phyloP scores from a whole-genome alignment of 30 jellyfish, hydroid and myxozoan genomes.

The Euphysa ruthae region DNA sequence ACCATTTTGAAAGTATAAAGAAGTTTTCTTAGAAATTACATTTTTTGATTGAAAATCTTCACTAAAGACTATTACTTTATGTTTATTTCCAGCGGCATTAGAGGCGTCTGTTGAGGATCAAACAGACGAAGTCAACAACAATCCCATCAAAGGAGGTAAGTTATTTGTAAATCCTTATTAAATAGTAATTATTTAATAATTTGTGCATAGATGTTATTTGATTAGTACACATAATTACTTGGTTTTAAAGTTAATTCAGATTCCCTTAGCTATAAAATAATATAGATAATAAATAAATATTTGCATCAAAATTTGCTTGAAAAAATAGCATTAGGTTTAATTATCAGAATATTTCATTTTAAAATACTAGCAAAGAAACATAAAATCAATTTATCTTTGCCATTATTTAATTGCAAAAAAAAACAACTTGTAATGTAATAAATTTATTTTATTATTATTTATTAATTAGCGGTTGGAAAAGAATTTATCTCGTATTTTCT shows the following conservation, averaged over 20 bases:
- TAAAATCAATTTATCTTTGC: not conserved
- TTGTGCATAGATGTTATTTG: too few relatives aligned
- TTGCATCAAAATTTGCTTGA: not conserved
- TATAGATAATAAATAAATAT: too few relatives aligned
- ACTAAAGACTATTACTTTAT: too few relatives aligned
- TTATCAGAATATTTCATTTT: not conserved
- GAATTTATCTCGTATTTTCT: conserved; percentile 52
- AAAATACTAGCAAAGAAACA: too few relatives aligned
- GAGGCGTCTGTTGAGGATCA: conserved; percentile 21
- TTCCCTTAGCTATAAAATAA: too few relatives aligned
- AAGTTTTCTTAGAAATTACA: too few relatives aligned
- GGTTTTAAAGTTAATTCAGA: too few relatives aligned
- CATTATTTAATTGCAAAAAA: not conserved
- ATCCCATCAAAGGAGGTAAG: conserved; percentile 30
- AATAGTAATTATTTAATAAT: too few relatives aligned
- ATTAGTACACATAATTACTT: too few relatives aligned
- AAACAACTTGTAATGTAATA: not conserved
- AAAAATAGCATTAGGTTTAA: not conserved
- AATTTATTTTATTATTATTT: not conserved
- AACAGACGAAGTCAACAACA: conserved; percentile 17
- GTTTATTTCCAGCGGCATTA: conserved; percentile 7
- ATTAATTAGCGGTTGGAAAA: conserved; percentile 17
- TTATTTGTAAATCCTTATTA: too few relatives aligned
- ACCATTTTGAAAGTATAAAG: too few relatives aligned
- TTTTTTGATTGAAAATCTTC: not conserved